Conservation (phyloP, 2,888 invertebrate species). For the Eilema caniola region DNA sequence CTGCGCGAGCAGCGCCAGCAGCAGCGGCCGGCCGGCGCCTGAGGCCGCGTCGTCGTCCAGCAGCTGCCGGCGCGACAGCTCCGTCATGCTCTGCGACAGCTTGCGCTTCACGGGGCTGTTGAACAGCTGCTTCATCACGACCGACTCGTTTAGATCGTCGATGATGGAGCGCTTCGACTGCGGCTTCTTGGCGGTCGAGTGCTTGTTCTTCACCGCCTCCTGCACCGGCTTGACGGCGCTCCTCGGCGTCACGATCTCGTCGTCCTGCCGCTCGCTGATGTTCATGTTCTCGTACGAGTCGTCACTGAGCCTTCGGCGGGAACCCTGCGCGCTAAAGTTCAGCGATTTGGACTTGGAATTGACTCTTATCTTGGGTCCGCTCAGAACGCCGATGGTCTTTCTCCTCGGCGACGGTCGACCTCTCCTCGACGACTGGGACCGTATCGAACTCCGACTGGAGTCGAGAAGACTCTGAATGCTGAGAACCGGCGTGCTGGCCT, state of each 20-base stretch:
- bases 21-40: slow-evolving; percentile 4
- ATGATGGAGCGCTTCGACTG: slow-evolving; percentile 79
- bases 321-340: slow-evolving; percentile 48
- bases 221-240: slow-evolving; percentile 69
- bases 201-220: slow-evolving; percentile 79
- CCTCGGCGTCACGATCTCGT: slow-evolving; percentile 72
- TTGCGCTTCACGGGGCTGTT: slow-evolving; percentile 82
- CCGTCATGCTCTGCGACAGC: slow-evolving; percentile 81
- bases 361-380: slow-evolving; percentile 48
- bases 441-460: slow-evolving; percentile 58
- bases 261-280: slow-evolving; percentile 48
- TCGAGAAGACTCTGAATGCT: slow-evolving; percentile 72
- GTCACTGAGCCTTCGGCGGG: slow-evolving; percentile 51
- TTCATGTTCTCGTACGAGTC: slow-evolving; percentile 54
- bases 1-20: not conserved
- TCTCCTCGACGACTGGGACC: slow-evolving; percentile 38
- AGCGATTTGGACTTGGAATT: slow-evolving; percentile 60
- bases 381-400: slow-evolving; percentile 62
- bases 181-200: slow-evolving; percentile 83
- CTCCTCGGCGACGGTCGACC: slow-evolving; percentile 44
- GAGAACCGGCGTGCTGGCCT: slow-evolving; percentile 71
- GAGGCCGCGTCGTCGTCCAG: slow-evolving; percentile 64
- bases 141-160: slow-evolving; percentile 76
- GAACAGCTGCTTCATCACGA: slow-evolving; percentile 78
- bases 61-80: slow-evolving; percentile 69